Evolutionary conservation across 2,888 invertebrate species (phyloP), one percentile per base, ranked within the genome.

Genomic region (Hesperia comma): DNA sequence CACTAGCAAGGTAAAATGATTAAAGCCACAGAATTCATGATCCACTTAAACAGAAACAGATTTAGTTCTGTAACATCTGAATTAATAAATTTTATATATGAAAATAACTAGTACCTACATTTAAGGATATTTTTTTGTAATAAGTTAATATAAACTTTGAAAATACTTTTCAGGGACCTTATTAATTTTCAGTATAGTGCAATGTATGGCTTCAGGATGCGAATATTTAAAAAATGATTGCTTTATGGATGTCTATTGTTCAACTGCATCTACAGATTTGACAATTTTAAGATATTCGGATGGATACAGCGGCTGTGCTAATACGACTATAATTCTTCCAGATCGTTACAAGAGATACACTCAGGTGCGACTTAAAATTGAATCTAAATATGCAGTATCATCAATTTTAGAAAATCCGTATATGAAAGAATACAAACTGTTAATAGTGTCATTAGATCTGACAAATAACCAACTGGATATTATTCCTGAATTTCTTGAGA

Each of bases 371-470:
- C 6, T 41, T 5, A 41, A 41, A 41, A 4, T n/a, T 2, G n/a
- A 41, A n/a, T 41, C 41, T n/a, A n/a, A 4, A n/a, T 41, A n/a
- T 4, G 14, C 41, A 41, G 41, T n/a, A 1, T 6, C 41, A n/a
- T n/a, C n/a, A 41, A 2, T 49, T 0, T 40, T 17, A 41, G 6
- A 49, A 3, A 41, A n/a, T n/a, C 0, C 14, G 14, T 41, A 41
- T 41, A 2, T n/a, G 10, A 41, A 4, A 41, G 2, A 41, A n/a
- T 8, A 3, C 37, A 37, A 12, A 43, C 69, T 1, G 8, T 12
- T 69, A 0, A 69, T 78, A n/a, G 58, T 72, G 40, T 69, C 68
- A 15, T 70, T 87, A 40, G 81, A 88, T 64, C 6, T 88, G 17
- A 82, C 79, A 61, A 33, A 71, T 3, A 81, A 82, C 32, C 66